These are phyloP conservation scores for Fragum fragum DNA, from an alignment of 2,888 invertebrate species.

Conservation along the genomic window DNA sequence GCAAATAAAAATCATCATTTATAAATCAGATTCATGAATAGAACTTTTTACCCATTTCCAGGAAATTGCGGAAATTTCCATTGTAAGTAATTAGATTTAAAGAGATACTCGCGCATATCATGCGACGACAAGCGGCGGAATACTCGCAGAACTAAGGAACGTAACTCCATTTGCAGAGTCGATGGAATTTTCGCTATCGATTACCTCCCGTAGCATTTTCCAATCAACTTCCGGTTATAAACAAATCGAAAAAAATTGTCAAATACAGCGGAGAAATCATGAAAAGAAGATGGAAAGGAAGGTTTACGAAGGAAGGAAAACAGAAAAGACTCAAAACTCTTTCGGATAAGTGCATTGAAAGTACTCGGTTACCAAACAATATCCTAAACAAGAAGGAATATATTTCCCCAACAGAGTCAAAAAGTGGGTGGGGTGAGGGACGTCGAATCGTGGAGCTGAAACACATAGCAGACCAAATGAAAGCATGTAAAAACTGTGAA, in stretches of 20 bases:
- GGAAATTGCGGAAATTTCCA: no score
- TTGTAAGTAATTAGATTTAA: no score
- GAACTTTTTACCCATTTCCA: no score
- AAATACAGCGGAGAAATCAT: neutral
- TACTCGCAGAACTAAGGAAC: neutral
- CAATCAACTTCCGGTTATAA: conserved; percentile 24
- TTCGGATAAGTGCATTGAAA: neutral
- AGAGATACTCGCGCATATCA: conserved; percentile 11
- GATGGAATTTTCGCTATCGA: neutral
- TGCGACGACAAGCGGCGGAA: neutral
- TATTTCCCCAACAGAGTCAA: no score
- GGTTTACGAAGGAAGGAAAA: conserved; percentile 11
- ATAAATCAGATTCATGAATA: no score
- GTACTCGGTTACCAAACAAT: neutral
- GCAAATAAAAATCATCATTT: no score
- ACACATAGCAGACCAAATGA: conserved; percentile 7
- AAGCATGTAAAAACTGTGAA: conserved; percentile 19
- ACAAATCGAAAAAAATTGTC: neutral
- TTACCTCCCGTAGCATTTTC: conserved; percentile 15
- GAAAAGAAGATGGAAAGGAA: conserved; percentile 13
- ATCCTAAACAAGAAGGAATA: neutral
- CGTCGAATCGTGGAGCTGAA: conserved; percentile 23
- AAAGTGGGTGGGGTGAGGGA: conserved; percentile 31
- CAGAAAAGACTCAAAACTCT: neutral
- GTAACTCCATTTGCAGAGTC: neutral